Percentiles rank a stretch among this genome's conserved stretches.
Evolutionary conservation across 2,113 vertebrate genomes (phyloP).

Genomic region (Chaetorhynchus papuensis): DNA sequence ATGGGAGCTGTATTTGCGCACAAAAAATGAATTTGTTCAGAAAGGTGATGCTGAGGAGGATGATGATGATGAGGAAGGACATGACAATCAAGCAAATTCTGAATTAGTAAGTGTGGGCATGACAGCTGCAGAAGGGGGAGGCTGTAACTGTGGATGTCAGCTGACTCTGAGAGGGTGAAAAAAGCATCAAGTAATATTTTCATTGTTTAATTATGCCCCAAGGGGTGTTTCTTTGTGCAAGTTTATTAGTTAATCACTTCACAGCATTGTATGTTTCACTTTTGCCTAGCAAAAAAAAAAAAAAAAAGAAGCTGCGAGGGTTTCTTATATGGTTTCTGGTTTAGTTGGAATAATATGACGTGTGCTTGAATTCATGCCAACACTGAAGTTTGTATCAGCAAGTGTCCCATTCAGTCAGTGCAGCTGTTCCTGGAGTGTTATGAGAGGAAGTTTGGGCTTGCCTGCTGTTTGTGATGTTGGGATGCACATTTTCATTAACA

Average conservation of each 20-base stretch:
- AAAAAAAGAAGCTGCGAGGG: neutral
- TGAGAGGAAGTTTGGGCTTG: neutral
- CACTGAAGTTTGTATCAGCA: rapidly evolving
- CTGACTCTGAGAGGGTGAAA: neutral
- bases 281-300: neutral
- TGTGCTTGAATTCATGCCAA: neutral
- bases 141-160: neutral
- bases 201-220: neutral
- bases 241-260: neutral
- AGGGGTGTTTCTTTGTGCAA: neutral
- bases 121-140: neutral
- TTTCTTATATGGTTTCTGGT: neutral
- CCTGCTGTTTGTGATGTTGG: neutral
- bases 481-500: neutral
- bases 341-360: neutral
- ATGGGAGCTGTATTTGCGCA: conserved; percentile 95
- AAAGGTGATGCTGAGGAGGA: conserved; percentile 92
- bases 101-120: conserved; percentile 84
- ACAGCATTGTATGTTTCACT: neutral
- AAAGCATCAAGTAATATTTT: neutral
- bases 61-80: conserved; percentile 88
- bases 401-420: neutral
- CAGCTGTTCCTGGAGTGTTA: neutral
- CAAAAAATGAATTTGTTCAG: conserved; percentile 97
- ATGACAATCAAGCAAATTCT: conserved; percentile 82